phyloP scores from a whole-genome alignment of 2,797 vertebrate species.

The Falco berigora region DNA sequence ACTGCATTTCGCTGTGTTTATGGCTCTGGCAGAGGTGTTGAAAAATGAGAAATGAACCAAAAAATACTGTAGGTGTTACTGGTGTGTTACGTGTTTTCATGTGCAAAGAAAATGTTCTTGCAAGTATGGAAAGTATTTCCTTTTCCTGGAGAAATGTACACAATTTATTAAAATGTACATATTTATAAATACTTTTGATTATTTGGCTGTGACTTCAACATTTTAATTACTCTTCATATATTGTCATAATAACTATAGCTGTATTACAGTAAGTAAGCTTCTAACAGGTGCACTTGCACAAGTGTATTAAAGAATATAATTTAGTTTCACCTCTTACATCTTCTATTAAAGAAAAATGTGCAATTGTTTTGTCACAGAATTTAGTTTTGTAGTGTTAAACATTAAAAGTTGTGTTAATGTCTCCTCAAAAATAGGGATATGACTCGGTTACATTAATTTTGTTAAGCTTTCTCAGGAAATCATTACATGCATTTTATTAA shows the following conservation, averaged over 20 bases:
- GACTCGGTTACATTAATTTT: neutral
- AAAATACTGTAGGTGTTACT: neutral
- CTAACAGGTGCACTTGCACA: neutral
- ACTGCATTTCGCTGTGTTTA: neutral
- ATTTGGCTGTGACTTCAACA: neutral
- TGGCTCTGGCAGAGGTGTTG: neutral
- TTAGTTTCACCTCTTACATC: neutral
- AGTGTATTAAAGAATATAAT: neutral
- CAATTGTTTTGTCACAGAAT: neutral
- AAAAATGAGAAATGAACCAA: neutral
- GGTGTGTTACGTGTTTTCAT: neutral
- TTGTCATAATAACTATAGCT: neutral
- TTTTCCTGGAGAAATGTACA: neutral
- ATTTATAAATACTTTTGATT: neutral
- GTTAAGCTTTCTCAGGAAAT: neutral
- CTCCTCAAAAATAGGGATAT: neutral
- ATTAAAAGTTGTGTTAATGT: neutral
- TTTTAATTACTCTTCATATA: neutral
- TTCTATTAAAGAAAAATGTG: neutral
- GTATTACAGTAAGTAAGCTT: neutral
- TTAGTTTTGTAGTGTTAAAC: neutral
- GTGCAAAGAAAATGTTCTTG: neutral
- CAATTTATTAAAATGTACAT: neutral
- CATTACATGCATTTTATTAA: neutral
- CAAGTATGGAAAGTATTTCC: neutral